Conservation (phyloP, 1,140 invertebrate genomes). For the Leptopilina boulardi region DNA sequence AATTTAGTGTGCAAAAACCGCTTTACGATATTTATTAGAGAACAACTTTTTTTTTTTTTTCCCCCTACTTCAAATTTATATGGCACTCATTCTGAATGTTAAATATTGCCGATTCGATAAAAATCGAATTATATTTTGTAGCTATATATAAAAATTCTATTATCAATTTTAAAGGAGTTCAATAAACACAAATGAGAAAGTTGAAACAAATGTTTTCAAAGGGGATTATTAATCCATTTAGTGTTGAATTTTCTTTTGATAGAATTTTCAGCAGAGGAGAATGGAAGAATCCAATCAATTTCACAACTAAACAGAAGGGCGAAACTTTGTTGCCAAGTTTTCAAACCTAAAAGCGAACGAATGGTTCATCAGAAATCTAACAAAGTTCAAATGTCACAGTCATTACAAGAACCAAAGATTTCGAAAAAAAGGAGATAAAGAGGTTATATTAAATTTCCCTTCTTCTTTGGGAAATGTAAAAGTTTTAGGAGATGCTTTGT, state of each 20-base stretch:
- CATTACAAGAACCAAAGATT: background rate
- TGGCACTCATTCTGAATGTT: conserved; percentile 1
- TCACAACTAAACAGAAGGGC: conserved; percentile 7
- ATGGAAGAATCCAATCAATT: conserved; percentile 11
- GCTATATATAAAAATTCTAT: background rate
- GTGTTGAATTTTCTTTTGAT: background rate
- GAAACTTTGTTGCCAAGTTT: conserved; percentile 8
- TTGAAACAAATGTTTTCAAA: background rate
- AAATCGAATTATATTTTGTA: no score
- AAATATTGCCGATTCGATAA: background rate
- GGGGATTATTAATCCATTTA: background rate
- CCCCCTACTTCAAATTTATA: conserved; percentile 27
- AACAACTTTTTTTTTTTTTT: conserved; percentile 5
- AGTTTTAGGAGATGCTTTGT: background rate
- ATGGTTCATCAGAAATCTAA: background rate
- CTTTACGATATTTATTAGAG: conserved; percentile 20
- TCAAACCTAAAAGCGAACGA: background rate
- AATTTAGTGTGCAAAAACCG: conserved; percentile 28
- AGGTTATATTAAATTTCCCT: background rate
- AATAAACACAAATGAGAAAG: background rate
- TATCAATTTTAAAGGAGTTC: background rate
- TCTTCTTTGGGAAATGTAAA: background rate
- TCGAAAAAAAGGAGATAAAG: background rate
- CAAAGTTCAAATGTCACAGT: background rate
- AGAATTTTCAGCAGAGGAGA: background rate